These are phyloP conservation scores for Grammomys dolichurus DNA, from an alignment of 2,113 vertebrate genomes.

Conservation along the genomic window DNA sequence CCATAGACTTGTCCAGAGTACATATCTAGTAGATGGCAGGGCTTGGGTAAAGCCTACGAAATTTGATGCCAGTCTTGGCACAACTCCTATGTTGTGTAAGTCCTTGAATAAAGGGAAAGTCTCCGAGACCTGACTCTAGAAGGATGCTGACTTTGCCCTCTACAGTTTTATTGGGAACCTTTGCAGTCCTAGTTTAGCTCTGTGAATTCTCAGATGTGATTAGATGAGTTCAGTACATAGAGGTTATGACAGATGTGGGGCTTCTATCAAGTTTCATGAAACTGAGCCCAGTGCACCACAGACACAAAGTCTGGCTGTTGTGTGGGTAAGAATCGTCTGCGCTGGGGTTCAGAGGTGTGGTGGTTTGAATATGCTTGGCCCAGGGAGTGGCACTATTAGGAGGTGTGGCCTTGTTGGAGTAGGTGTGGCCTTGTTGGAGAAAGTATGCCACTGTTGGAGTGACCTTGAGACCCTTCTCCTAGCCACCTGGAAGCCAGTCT, in stretches of 20 bases:
- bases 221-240: not conserved
- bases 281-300: not conserved
- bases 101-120: not conserved
- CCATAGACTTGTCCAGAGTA: not conserved
- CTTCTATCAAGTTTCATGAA: not conserved
- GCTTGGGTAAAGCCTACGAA: not conserved
- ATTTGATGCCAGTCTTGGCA: not conserved
- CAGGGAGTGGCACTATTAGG: too few relatives aligned
- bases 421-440: too few relatives aligned
- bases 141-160: not conserved
- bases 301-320: slow-evolving; percentile 23
- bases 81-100: not conserved
- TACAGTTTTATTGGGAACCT: not conserved
- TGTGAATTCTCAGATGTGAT: not conserved
- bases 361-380: too few relatives aligned
- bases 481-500: too few relatives aligned
- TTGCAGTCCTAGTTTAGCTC: not conserved
- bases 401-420: too few relatives aligned
- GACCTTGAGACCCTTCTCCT: too few relatives aligned
- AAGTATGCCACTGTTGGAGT: too few relatives aligned
- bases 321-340: slow-evolving; percentile 14
- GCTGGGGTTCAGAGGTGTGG: not conserved
- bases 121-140: slow-evolving; percentile 18
- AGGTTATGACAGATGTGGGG: not conserved
- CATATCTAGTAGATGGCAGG: not conserved